Base-by-base conservation (phyloP, 1,140 invertebrate genomes). In the Lerema accius region DNA sequence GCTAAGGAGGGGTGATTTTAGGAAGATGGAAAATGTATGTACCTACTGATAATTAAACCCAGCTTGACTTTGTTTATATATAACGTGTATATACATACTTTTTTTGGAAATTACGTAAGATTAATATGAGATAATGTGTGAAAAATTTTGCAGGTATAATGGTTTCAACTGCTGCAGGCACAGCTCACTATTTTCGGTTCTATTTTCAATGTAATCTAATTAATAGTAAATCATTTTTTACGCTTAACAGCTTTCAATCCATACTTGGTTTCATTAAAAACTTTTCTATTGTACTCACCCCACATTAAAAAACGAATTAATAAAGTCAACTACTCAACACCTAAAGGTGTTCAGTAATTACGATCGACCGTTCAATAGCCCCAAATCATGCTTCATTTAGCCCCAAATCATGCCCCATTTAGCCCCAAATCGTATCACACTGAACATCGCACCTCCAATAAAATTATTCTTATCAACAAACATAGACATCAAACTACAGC, bases 401-500 rank as follows among this genome's bases (percentile, higher is more conserved):
- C 11, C 17, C 17, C 40, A 56, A 56, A 42, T 56, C 11, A 56
- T 45, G n/a, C n/a, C n/a, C n/a, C n/a, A n/a, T n/a, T 45, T 7
- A 17, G 14, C 53, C 19, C 53, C 45, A 13, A 61, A 51, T 42
- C 35, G 35, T 65, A 56, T 65, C 46, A 53, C 55, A 15, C 3
- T 42, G 45, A 46, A 45, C 16, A 50, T 50, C 32, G 28, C 15
- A 13, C 39, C 13, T 60, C 32, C 49, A 48, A 59, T 59, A 59
- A 66, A 63, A 46, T 67, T 64, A 67, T 70, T 73, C 67, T 72
- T 73, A 71, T 73, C 64, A 46, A 37, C 61, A 71, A 76, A 78
- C 69, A 73, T 42, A 71, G 64, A 58, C 71, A 71, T 73, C 71
- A 71, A 7, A 7, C 53, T 60, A 59, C 75, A 80, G 65, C 73